Conservation (phyloP, 2,113 vertebrate genomes). For the Prunella himalayana region DNA sequence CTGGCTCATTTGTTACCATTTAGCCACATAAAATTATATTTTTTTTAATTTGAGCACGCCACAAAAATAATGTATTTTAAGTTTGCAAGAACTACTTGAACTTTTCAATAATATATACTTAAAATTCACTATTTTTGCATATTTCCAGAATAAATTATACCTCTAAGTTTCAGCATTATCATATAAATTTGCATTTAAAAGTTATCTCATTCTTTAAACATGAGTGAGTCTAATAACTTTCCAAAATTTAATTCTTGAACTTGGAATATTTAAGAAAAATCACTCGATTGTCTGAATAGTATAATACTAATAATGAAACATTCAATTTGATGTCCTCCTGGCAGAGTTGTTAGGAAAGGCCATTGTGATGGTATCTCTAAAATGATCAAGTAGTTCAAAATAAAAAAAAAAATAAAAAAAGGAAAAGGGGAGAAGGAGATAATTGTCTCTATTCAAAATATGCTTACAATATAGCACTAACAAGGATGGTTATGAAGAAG, state of each 20-base stretch:
- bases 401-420: neutral
- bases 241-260: neutral
- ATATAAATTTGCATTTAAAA: conserved; percentile 29
- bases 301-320: neutral
- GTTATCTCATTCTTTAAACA: conserved; percentile 10
- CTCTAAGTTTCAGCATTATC: neutral
- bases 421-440: neutral
- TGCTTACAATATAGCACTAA: neutral
- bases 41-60: neutral
- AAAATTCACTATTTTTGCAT: neutral
- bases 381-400: neutral
- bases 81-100: neutral
- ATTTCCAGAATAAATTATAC: neutral
- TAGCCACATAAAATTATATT: conserved; percentile 5
- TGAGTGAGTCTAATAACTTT: neutral
- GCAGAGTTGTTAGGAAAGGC: neutral
- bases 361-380: neutral
- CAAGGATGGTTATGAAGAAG: neutral
- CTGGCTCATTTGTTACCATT: conserved; percentile 40
- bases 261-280: neutral
- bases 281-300: neutral
- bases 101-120: neutral
- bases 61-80: neutral
- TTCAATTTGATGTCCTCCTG: neutral
- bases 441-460: neutral